phyloP scores from a whole-genome alignment of 1,140 invertebrate species.

The Drosophila nebulosa region DNA sequence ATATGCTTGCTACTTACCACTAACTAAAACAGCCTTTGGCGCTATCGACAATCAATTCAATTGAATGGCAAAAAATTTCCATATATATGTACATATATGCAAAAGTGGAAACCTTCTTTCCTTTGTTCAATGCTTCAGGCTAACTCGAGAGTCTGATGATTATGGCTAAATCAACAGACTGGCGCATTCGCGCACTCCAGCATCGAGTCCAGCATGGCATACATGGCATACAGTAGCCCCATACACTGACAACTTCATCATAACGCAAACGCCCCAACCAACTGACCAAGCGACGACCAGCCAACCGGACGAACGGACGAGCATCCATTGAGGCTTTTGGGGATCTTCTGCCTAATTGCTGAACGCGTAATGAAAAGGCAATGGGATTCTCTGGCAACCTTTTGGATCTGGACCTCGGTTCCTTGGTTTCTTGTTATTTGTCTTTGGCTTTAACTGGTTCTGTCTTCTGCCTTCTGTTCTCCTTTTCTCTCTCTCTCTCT shows the following conservation, averaged over 20 bases:
- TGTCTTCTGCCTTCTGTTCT: conserved; percentile 17
- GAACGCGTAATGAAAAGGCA: conserved; percentile 69
- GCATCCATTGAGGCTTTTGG: background rate
- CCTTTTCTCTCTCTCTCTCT: conserved; percentile 1
- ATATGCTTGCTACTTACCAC: too few relatives aligned
- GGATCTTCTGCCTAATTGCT: conserved; percentile 52
- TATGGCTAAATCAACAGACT: conserved; percentile 54
- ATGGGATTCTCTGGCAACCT: conserved; percentile 3
- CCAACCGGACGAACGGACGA: background rate
- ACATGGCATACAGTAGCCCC: conserved; percentile 58
- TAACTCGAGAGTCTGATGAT: conserved; percentile 32
- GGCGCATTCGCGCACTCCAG: conserved; percentile 9
- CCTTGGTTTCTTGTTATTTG: conserved; percentile 58
- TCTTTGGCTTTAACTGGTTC: conserved; percentile 69
- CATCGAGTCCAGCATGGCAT: background rate
- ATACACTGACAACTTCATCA: conserved; percentile 74
- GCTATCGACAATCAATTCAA: conserved; percentile 1
- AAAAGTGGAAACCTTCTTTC: background rate
- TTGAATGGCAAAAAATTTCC: background rate
- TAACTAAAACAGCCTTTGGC: background rate
- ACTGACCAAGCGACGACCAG: background rate
- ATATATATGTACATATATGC: conserved; percentile 4
- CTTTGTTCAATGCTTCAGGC: conserved; percentile 16
- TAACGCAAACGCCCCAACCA: conserved; percentile 51
- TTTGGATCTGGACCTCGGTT: background rate